Evolutionary conservation across 2,888 invertebrate species (phyloP).

Genomic region (Dicycla oo): DNA sequence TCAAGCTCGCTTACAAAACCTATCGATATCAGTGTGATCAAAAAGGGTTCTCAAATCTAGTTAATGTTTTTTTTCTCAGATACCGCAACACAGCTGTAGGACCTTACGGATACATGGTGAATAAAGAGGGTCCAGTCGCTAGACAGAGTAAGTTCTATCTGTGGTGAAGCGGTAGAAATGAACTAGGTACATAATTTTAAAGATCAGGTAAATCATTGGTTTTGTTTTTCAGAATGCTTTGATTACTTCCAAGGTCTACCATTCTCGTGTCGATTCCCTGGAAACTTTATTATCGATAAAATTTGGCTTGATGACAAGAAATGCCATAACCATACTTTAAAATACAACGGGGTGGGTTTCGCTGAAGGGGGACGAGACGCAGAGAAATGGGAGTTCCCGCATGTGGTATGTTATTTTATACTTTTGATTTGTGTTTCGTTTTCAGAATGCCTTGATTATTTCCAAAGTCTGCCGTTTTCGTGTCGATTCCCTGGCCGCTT

Average conservation of each 20-base stretch:
- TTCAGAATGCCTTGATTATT: conserved; percentile 25
- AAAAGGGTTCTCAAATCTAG: background rate
- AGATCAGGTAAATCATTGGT: background rate
- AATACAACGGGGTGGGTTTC: too few species aligned
- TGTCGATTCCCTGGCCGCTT: background rate
- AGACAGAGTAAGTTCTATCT: conserved; percentile 30
- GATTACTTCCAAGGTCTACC: conserved; percentile 55
- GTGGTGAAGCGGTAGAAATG: background rate
- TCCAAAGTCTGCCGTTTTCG: background rate
- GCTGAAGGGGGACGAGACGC: conserved; percentile 45
- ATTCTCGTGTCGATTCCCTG: conserved; percentile 39
- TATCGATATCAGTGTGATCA: background rate
- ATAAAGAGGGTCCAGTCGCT: conserved; percentile 34
- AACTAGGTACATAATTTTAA: background rate
- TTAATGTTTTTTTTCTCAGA: conserved; percentile 1
- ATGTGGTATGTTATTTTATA: conserved; percentile 31
- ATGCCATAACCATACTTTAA: conserved; percentile 12
- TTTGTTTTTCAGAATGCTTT: conserved; percentile 48
- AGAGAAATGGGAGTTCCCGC: conserved; percentile 52
- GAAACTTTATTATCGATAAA: background rate
- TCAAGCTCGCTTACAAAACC: background rate
- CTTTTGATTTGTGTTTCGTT: background rate
- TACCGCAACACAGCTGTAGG: conserved; percentile 33
- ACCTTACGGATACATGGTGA: background rate
- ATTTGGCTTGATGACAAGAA: conserved; percentile 3